A percentile compares a stretch with the other conserved stretches of the same genome.
These are phyloP conservation scores for Salminus brasiliensis DNA, from an alignment of 2,113 vertebrate species.

Conservation along the genomic window DNA sequence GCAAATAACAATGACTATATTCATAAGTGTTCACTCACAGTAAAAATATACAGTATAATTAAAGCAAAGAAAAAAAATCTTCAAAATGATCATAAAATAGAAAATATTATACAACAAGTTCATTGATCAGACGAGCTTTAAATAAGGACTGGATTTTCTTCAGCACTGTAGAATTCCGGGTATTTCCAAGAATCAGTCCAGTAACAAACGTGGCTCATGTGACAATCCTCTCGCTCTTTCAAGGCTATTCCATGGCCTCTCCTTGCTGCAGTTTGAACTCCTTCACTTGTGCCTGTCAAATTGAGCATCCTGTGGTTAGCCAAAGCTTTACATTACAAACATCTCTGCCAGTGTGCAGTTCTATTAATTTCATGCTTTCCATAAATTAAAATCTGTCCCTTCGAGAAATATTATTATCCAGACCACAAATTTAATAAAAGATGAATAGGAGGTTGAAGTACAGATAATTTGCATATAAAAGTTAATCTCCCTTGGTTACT, in stretches of 20 bases:
- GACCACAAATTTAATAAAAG: no score
- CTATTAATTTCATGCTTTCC: no score
- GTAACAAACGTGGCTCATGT: background rate
- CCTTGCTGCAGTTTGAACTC: conserved; percentile 77
- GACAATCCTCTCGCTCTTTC: background rate
- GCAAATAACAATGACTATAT: background rate
- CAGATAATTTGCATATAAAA: no score
- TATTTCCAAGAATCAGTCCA: conserved; percentile 10
- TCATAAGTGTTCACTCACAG: no score
- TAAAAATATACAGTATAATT: no score
- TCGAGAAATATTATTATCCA: no score
- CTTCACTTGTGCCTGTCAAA: conserved; percentile 76
- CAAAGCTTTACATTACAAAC: background rate
- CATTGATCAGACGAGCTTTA: background rate
- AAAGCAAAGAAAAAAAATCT: background rate
- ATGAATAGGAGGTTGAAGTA: no score
- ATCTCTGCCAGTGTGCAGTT: background rate
- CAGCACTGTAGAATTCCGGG: background rate
- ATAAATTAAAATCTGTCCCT: no score
- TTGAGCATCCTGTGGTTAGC: background rate
- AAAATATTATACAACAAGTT: background rate
- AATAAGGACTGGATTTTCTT: background rate
- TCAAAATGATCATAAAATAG: no score
- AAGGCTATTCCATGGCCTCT: conserved; percentile 76
- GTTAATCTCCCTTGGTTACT: no score